These are phyloP conservation scores for Heloderma charlesbogerti DNA, from an alignment of 2,113 vertebrate genomes.

Conservation along the genomic window DNA sequence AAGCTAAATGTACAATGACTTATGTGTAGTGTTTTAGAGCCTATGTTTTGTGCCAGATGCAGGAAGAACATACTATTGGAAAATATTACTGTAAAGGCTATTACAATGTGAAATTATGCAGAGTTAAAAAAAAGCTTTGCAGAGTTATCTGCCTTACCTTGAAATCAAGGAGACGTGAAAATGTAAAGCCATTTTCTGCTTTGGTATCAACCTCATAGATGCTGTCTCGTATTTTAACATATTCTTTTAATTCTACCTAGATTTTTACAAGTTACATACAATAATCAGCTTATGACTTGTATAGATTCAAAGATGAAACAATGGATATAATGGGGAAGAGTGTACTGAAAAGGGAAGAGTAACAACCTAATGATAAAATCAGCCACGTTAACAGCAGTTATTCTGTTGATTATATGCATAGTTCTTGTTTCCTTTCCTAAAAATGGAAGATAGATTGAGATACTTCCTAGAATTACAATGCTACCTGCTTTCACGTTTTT, in stretches of 20 bases:
- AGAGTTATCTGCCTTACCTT: conserved; percentile 78
- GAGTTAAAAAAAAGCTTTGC: accelerated
- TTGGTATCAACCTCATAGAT: conserved; percentile 88
- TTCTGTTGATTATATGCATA: background rate
- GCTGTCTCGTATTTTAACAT: conserved; percentile 86
- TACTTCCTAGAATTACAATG: background rate
- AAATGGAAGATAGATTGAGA: background rate
- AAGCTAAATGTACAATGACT: background rate
- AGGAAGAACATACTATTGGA: background rate
- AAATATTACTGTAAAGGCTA: background rate
- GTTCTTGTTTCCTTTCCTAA: background rate
- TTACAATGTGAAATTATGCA: background rate
- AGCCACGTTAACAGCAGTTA: background rate
- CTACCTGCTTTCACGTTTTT: background rate
- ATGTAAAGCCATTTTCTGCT: conserved; percentile 83
- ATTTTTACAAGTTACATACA: conserved; percentile 2
- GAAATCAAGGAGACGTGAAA: conserved; percentile 85
- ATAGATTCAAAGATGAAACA: background rate
- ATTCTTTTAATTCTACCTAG: conserved; percentile 94
- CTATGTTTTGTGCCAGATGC: background rate
- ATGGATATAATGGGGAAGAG: background rate
- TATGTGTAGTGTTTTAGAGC: background rate
- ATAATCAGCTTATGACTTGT: background rate
- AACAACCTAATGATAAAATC: background rate
- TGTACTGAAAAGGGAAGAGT: background rate